These are phyloP conservation scores for Pollachius pollachius DNA, from an alignment of 2,113 vertebrate species.

Conservation along the genomic window DNA sequence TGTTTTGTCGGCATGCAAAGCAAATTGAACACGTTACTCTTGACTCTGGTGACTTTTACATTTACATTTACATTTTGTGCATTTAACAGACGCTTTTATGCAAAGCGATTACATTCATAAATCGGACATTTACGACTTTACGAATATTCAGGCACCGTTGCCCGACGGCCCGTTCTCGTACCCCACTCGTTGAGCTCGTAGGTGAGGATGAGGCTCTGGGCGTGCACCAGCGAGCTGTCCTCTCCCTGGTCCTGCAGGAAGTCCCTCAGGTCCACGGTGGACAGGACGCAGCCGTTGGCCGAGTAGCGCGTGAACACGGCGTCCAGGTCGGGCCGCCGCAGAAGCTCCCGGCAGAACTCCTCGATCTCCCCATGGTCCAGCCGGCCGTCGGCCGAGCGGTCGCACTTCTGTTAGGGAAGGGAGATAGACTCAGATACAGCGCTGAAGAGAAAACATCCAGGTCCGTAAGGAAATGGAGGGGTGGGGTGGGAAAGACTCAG, in stretches of 20 bases:
- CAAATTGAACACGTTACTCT: too few relatives aligned
- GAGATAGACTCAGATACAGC: too few relatives aligned
- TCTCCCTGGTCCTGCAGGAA: constrained; percentile 89
- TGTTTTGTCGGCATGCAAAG: too few relatives aligned
- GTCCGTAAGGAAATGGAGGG: too few relatives aligned
- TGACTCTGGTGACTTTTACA: too few relatives aligned
- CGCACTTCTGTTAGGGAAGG: constrained; percentile 79
- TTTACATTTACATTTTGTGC: too few relatives aligned
- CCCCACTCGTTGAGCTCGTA: constrained; percentile 92
- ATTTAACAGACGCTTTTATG: too few relatives aligned
- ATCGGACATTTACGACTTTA: too few relatives aligned
- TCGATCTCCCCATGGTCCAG: constrained; percentile 89
- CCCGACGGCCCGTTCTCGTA: constrained; percentile 37
- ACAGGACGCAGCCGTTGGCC: constrained; percentile 80
- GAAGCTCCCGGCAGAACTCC: constrained; percentile 84
- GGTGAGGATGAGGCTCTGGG: constrained; percentile 77
- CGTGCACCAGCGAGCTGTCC: constrained; percentile 73
- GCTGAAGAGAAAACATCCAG: too few relatives aligned
- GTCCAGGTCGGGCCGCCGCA: constrained; percentile 88
- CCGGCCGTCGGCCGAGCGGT: constrained; percentile 80
- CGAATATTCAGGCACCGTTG: too few relatives aligned
- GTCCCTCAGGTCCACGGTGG: constrained; percentile 81
- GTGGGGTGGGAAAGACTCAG: not conserved
- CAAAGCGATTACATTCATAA: too few relatives aligned
- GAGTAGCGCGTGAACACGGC: constrained; percentile 83